Percentiles rank a stretch among this genome's conserved stretches.
Evolutionary conservation across 2,113 vertebrate species (phyloP).

Genomic region (Gambusia holbrooki): DNA sequence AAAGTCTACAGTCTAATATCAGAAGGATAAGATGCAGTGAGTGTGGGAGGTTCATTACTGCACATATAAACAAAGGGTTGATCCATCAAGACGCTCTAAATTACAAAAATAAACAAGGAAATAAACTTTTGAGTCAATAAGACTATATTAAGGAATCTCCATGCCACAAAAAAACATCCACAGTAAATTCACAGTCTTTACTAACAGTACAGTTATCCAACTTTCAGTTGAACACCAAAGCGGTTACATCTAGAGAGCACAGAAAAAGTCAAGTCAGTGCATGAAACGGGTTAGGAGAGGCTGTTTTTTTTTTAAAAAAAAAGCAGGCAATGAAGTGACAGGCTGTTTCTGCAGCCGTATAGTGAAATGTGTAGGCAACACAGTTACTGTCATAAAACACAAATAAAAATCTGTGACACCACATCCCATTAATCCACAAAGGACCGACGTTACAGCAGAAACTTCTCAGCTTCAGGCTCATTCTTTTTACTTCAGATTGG

Average conservation of each 20-base stretch:
- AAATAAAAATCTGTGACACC: conserved; percentile 62
- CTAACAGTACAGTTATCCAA: conserved; percentile 93
- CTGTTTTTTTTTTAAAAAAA: conserved; percentile 75
- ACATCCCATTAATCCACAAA: conserved; percentile 57
- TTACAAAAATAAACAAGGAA: conserved; percentile 75
- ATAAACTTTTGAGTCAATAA: conserved; percentile 81
- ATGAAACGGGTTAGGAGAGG: conserved; percentile 88
- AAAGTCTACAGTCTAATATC: conserved; percentile 94
- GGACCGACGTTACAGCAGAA: conserved; percentile 49
- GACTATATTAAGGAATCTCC: conserved; percentile 94
- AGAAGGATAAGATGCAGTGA: conserved; percentile 86
- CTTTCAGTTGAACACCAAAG: conserved; percentile 91
- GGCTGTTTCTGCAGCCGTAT: conserved; percentile 81
- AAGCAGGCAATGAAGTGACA: conserved; percentile 87
- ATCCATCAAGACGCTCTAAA: conserved; percentile 85
- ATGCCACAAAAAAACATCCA: conserved; percentile 95
- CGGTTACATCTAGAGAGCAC: conserved; percentile 93
- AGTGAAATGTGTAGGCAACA: conserved; percentile 85
- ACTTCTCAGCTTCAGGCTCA: conserved; percentile 35
- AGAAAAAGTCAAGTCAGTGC: conserved; percentile 95
- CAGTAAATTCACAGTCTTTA: conserved; percentile 88
- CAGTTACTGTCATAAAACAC: conserved; percentile 59
- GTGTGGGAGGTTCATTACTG: conserved; percentile 89
- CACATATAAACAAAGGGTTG: conserved; percentile 89
- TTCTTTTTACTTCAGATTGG: conserved; percentile 32